Evolutionary conservation across 2,888 invertebrate genomes (phyloP), one percentile per base, ranked within the genome.

Genomic region (Lasioglossum morio): DNA sequence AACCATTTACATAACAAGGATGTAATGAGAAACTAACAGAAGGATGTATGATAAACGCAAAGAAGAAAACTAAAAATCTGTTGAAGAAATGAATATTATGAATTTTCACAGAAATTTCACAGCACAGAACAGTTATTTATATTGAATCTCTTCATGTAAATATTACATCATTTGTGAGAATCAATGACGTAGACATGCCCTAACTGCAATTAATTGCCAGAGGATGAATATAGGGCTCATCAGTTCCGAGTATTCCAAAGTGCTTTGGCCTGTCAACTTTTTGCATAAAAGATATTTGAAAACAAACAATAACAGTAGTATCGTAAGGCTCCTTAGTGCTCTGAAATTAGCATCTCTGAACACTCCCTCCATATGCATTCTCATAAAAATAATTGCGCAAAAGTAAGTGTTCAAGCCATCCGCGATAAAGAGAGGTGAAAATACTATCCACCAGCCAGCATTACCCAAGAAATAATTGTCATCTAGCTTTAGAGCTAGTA

Each of bases 381-480:
- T 96, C 92, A 99, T 98, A 94, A 98, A 98, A 82, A 99, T 98
- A 92, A 99, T 99, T 77, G 98, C 97, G 94, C 98, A 98, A 95
- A 99, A 99, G 95, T 99, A 99, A 46, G 98, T 97, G 95, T 98
- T 98, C 90, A 99, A 96, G 46, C 98, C 98, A 96, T 99, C 99
- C 90, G 98, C 98, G 63, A 98, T 97, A 96, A 99, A 99, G 57
- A 99, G 96, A 0, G 99, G 99, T 30, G 97, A 97, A 95, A 99
- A 99, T 79, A 99, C 97, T 82, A 97, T 96, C 97, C 98, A 98
- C 98, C 99, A 99, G 85, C 98, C 97, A 69, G 96, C 91, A 16
- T 92, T 91, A 0, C 92, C 94, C 4, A 93, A 79, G 70, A 94
- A 95, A 83, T 96, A 93, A 75, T 95, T 96, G 30, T 96, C 96